Conservation (phyloP, 2,888 invertebrate genomes). For the Drosophila helvetica region DNA sequence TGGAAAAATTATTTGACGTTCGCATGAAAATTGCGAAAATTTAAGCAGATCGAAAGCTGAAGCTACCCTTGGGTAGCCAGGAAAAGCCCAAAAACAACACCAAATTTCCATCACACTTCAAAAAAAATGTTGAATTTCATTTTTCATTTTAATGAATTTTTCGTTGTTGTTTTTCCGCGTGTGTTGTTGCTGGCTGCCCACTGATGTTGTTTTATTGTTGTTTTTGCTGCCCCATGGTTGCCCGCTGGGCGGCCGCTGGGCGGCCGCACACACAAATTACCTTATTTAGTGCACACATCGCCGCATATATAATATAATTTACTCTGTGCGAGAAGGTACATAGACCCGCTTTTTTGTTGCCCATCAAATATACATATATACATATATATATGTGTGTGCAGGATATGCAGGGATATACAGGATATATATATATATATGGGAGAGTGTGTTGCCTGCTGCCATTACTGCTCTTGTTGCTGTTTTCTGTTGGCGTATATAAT, state of each 20-base stretch:
- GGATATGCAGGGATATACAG: neutral
- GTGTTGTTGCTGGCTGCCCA: constrained; percentile 34
- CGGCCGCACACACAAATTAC: constrained; percentile 78
- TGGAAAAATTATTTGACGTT: constrained; percentile 69
- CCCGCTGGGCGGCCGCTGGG: constrained; percentile 48
- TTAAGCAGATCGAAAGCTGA: constrained; percentile 34
- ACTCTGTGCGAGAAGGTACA: constrained; percentile 58
- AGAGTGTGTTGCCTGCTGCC: neutral
- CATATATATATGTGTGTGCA: too few relatives aligned
- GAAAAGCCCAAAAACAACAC: constrained; percentile 12
- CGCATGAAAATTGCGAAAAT: constrained; percentile 59
- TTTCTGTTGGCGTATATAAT: constrained; percentile 70
- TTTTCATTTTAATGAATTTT: constrained; percentile 80
- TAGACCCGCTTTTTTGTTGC: constrained; percentile 64
- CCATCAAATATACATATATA: neutral
- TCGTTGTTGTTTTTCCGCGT: constrained; percentile 55
- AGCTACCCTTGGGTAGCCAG: neutral
- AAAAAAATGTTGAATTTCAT: constrained; percentile 77
- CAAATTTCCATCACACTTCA: constrained; percentile 55
- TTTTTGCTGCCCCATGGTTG: constrained; percentile 38
- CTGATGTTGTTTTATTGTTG: constrained; percentile 35
- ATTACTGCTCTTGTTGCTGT: neutral
- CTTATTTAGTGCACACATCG: constrained; percentile 77
- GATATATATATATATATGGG: constrained; percentile 1
- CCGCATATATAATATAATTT: constrained; percentile 80